A percentile compares a stretch with the other conserved stretches of the same genome.
Conservation (phyloP, 2,797 vertebrate genomes). For the Mormyrops boulengeri region DNA sequence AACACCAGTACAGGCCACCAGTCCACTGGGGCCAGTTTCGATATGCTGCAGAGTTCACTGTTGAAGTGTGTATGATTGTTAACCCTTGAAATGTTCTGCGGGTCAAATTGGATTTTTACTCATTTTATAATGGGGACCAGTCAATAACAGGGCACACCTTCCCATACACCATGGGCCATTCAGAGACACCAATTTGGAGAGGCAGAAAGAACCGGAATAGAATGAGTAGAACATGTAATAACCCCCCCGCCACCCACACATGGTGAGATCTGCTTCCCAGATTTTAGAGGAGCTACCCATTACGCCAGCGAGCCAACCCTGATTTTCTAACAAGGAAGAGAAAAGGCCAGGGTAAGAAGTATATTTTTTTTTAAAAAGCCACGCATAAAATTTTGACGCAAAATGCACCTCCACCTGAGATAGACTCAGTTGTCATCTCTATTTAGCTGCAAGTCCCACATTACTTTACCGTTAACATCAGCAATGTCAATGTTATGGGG, state of each 20-base stretch:
- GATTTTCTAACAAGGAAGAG: background rate
- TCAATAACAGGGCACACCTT: background rate
- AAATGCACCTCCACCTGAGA: background rate
- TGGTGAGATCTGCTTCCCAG: background rate
- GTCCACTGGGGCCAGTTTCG: background rate
- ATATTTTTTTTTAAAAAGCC: background rate
- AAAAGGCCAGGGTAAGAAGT: background rate
- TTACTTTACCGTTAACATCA: background rate
- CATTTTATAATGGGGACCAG: background rate
- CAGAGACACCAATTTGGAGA: background rate
- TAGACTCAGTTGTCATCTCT: background rate
- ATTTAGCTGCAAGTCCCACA: background rate
- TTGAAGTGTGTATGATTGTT: background rate
- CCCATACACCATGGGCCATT: background rate
- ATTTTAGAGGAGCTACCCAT: background rate
- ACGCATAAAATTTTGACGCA: background rate
- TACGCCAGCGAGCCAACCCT: background rate
- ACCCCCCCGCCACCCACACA: background rate
- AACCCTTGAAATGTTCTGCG: background rate
- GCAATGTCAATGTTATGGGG: background rate
- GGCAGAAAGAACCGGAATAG: background rate
- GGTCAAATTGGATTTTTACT: background rate
- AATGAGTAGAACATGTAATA: background rate
- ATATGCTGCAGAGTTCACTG: background rate
- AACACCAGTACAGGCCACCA: background rate